Conservation (phyloP, 2,113 vertebrate genomes). For the Harpagus bidentatus region DNA sequence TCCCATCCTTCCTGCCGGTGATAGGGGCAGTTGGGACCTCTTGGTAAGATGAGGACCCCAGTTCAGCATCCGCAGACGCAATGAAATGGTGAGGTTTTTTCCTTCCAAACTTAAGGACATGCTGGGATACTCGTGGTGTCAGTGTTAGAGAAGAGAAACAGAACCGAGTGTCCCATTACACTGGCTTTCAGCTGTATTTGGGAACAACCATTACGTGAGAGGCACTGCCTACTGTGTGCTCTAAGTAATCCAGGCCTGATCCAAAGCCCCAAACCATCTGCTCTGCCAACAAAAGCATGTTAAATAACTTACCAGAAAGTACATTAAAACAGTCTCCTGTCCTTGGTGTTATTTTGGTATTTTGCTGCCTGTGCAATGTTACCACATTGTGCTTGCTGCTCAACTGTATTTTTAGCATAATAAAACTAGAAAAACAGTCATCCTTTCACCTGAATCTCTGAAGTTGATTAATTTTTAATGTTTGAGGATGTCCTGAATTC, state of each 20-base stretch:
- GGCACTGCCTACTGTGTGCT: constrained; percentile 56
- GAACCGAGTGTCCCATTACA: constrained; percentile 23
- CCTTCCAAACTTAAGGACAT: not conserved
- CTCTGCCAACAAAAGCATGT: constrained; percentile 63
- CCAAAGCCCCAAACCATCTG: constrained; percentile 43
- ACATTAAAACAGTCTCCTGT: constrained; percentile 44
- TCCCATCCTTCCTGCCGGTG: not conserved
- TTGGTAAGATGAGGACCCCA: not conserved
- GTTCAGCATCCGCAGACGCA: not conserved
- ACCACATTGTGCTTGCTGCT: constrained; percentile 14
- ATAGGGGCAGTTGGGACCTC: not conserved
- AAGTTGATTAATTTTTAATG: not conserved
- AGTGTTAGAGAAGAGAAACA: constrained; percentile 53
- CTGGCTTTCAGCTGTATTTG: constrained; percentile 4
- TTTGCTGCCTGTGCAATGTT: constrained; percentile 43
- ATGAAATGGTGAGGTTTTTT: not conserved
- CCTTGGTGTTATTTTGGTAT: constrained; percentile 48
- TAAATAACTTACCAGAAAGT: constrained; percentile 68
- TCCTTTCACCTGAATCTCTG: not conserved
- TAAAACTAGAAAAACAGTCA: not conserved
- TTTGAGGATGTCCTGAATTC: not conserved
- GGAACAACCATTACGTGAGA: constrained; percentile 42
- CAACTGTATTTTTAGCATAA: not conserved
- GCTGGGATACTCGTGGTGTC: not conserved
- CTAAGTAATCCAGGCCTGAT: constrained; percentile 42